Conservation (phyloP, 2,888 invertebrate genomes). For the Nephrotoma appendiculata region DNA sequence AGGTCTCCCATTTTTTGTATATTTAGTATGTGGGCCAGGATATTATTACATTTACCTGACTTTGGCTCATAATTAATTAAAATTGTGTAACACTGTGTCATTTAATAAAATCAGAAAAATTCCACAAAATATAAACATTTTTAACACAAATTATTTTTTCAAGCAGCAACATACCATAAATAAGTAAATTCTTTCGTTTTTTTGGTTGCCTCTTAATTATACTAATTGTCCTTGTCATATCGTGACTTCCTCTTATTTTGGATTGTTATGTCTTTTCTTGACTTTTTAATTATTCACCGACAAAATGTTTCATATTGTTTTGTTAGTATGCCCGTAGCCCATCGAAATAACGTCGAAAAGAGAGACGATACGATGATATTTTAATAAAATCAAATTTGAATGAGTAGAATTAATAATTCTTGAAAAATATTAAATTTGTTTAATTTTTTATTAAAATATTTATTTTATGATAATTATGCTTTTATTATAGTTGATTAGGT, state of each 20-base stretch:
- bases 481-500: neutral
- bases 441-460: neutral
- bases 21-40: neutral
- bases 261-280: neutral
- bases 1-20: neutral
- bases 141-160: neutral
- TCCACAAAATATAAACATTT: neutral
- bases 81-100: neutral
- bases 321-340: neutral
- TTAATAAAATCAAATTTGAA: neutral
- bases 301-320: neutral
- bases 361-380: neutral
- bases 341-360: neutral
- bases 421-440: neutral
- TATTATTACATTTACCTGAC: neutral
- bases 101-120: neutral
- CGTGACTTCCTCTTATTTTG: neutral
- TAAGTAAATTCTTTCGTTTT: neutral
- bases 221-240: neutral
- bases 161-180: neutral
- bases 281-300: neutral
- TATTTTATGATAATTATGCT: neutral
- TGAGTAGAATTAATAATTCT: neutral
- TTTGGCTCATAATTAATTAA: neutral
- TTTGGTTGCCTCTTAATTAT: neutral